Base-by-base conservation (phyloP, 1,140 invertebrate species). In the Arctopsyche grandis region DNA sequence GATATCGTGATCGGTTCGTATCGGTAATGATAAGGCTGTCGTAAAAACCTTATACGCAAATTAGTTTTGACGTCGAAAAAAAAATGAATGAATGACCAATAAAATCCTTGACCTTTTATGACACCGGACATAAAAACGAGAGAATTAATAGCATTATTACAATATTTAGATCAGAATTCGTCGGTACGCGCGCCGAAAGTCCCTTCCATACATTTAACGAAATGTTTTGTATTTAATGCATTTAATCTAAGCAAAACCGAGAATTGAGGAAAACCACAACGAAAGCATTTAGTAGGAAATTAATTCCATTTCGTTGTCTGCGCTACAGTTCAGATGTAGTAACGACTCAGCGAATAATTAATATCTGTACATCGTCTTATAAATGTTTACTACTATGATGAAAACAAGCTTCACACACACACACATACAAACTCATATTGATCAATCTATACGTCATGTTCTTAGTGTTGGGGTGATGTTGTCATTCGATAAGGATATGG, bases 161-260 rank as follows among this genome's bases (percentile, higher is more conserved):
- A n/a, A 7, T 38, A 38, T 38, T 38, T 38, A 38, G 29, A 38
- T 38, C 7, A 7, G 29, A 38, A 38, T 38, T 4, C 1, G 7
- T 38, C 7, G 1, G 29, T 38, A 38, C 29, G 29, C 7, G 29
- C 7, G 29, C 7, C 7, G 29, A 38, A 38, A 38, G 29, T 38
- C 29, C 29, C 29, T 4, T 38, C n/a, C 7, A 38, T 38, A 38
- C 7, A 38, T 38, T 38, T 38, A 38, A 38, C 29, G 29, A 52
- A 52, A 52, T 29, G 63, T 66, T 66, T 66, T 14, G 63, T 66
- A 66, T 66, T 10, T 38, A 38, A 38, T 38, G 29, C 63, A 29
- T 66, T 26, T 66, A 66, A 66, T 66, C 63, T 66, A 66, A 66
- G 63, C 63, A 66, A 24, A 66, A 66, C 63, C 63, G 63, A 66